These are phyloP conservation scores for Vireo griseus DNA, from an alignment of 2,797 vertebrate species.

Conservation along the genomic window DNA sequence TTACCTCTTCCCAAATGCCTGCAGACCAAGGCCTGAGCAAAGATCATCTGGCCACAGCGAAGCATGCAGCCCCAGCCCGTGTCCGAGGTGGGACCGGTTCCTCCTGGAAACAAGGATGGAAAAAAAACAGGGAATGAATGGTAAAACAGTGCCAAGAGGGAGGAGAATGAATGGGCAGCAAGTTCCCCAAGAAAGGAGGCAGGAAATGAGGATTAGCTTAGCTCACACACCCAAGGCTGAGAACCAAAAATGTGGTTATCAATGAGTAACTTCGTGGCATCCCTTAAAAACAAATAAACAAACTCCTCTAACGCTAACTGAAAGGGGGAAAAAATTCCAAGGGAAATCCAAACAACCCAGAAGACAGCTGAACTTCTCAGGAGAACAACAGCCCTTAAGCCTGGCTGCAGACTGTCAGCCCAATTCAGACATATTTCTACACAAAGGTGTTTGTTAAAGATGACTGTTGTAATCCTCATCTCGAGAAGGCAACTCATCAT, in stretches of 20 bases:
- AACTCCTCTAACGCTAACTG: not conserved
- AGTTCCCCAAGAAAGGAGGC: not conserved
- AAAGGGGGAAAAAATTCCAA: not conserved
- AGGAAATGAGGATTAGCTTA: not conserved
- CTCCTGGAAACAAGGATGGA: slow-evolving; percentile 76
- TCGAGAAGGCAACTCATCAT: not conserved
- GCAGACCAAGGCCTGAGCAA: slow-evolving; percentile 90
- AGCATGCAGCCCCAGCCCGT: slow-evolving; percentile 99
- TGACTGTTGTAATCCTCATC: not conserved
- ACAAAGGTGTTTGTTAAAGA: not conserved
- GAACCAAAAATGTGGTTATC: not conserved
- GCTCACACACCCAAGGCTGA: not conserved
- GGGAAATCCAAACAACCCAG: not conserved
- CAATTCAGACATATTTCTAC: not conserved
- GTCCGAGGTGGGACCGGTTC: slow-evolving; percentile 94
- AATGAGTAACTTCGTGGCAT: not conserved
- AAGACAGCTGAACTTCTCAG: not conserved
- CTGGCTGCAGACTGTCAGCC: not conserved
- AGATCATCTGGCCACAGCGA: slow-evolving; percentile 98
- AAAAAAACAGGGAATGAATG: not conserved
- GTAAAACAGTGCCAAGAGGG: not conserved
- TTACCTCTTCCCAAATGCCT: slow-evolving; percentile 93
- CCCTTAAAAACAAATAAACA: not conserved
- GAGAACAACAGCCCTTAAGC: not conserved
- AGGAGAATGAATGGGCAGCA: not conserved